Base-by-base conservation (phyloP, 2,888 invertebrate species). In the Nephrotoma guestfalica region DNA sequence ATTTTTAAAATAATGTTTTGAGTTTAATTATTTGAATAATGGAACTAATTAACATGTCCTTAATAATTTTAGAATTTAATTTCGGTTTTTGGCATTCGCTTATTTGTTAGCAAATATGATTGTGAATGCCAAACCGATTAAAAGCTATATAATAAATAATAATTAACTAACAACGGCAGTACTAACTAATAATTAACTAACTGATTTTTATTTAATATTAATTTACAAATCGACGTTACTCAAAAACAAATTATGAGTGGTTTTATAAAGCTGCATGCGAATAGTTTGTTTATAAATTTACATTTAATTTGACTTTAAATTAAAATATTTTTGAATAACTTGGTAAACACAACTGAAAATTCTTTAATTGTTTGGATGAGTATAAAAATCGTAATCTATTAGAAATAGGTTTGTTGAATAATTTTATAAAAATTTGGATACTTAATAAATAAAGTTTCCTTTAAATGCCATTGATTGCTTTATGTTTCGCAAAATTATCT, bases 271-370 rank as follows among this genome's bases (percentile, higher is more conserved):
- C 41, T 41, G 84, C 84, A 84, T 84, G 41, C 7, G 2, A 6
- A 41, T 42, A 84, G 41, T 41, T 15, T 84, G 4, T 83, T 40
- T 41, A 83, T 83, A 40, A 83, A 83, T 11, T 83, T 83, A 9
- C 41, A 15, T 40, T 84, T 3, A 47, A 9, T 15, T 41, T 84
- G 41, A 84, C 41, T 71, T 71, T 71, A 18, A 71, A 71, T 71
- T 57, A 30, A 71, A 9, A 30, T 71, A n/a, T 41, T 83, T 84
- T 84, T 30, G 2, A 30, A 30, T 30, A 41, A 84, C 85, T 87
- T 87, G 86, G 87, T 88, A 88, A 88, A 88, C 88, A 88, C 88
- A 88, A 88, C 88, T 88, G 88, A 88, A 88, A 88, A 87, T 87
- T 87, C 86, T 87, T 88, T 87, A 41, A 41, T 41, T 13, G 13